Conservation (phyloP, 2,888 invertebrate genomes). For the Eueremaeus valkanovi region DNA sequence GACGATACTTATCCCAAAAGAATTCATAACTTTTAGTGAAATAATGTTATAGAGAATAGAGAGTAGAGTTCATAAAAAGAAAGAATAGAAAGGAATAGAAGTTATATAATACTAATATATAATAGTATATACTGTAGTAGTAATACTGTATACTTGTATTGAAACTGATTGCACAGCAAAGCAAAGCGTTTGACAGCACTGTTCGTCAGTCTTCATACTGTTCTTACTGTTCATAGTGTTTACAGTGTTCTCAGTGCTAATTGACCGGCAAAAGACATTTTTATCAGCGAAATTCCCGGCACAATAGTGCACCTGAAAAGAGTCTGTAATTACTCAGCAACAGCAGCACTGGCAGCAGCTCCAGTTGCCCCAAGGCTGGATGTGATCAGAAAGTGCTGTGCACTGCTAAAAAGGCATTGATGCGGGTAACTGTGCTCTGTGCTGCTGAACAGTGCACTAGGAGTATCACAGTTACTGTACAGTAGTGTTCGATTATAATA, state of each 20-base stretch:
- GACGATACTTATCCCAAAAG: conserved; percentile 31
- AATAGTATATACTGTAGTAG: too few species aligned
- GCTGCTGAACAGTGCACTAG: background rate
- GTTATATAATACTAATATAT: too few species aligned
- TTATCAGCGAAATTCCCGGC: conserved; percentile 46
- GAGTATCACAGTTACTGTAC: background rate
- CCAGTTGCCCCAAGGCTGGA: conserved; percentile 2
- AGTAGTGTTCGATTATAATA: background rate
- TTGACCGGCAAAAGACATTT: conserved; percentile 46
- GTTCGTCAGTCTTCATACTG: too few species aligned
- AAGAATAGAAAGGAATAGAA: too few species aligned
- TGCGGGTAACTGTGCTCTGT: conserved; percentile 24
- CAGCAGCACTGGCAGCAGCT: conserved; percentile 25
- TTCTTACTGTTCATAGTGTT: too few species aligned
- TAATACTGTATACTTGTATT: too few species aligned
- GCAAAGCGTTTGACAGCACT: background rate
- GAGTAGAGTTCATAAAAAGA: background rate
- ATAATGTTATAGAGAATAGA: background rate
- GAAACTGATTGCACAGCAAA: too few species aligned
- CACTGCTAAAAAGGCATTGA: conserved; percentile 36
- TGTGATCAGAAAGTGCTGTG: conserved; percentile 36
- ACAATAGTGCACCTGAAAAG: conserved; percentile 46
- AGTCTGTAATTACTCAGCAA: conserved; percentile 38
- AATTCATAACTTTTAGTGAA: conserved; percentile 23
- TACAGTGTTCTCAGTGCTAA: conserved; percentile 38